Conservation (phyloP, 2,888 invertebrate genomes). For the Stenodema calcarata region DNA sequence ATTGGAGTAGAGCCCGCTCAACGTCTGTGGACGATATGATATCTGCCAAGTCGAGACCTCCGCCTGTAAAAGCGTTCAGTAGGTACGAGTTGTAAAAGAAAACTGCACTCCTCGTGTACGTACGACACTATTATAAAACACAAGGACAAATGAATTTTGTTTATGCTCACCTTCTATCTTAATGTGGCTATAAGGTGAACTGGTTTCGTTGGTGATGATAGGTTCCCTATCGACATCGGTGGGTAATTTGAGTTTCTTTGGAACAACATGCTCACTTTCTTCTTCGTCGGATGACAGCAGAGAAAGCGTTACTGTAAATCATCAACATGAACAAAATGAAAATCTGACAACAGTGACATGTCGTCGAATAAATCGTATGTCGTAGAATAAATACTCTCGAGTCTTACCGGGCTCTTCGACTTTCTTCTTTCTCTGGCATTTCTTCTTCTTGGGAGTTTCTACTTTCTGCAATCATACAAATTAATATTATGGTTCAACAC, state of each 20-base stretch:
- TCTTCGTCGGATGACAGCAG: constrained; percentile 23
- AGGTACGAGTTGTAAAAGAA: too few relatives aligned
- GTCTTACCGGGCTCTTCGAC: constrained; percentile 20
- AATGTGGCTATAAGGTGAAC: background rate
- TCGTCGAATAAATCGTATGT: too few relatives aligned
- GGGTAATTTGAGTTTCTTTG: background rate
- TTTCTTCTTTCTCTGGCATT: constrained; percentile 34
- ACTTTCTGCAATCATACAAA: constrained; percentile 25
- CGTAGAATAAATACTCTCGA: background rate
- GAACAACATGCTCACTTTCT: background rate
- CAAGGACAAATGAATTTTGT: too few relatives aligned
- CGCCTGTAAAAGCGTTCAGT: constrained; percentile 63
- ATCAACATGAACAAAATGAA: background rate
- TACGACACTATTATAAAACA: too few relatives aligned
- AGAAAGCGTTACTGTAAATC: constrained; percentile 12
- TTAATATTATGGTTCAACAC: too few relatives aligned
- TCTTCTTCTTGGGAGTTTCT: background rate
- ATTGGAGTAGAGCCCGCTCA: constrained; percentile 68
- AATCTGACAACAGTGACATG: too few relatives aligned
- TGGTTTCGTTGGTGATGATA: constrained; percentile 25
- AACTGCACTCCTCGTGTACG: too few relatives aligned
- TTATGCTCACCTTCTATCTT: constrained; percentile 24
- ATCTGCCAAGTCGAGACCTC: constrained; percentile 60
- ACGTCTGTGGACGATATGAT: constrained; percentile 63
- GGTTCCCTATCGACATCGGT: constrained; percentile 18